A percentile compares a stretch with the other conserved stretches of the same genome.
These are phyloP conservation scores for Aphidius colemani DNA, from an alignment of 2,888 invertebrate genomes.

Conservation along the genomic window DNA sequence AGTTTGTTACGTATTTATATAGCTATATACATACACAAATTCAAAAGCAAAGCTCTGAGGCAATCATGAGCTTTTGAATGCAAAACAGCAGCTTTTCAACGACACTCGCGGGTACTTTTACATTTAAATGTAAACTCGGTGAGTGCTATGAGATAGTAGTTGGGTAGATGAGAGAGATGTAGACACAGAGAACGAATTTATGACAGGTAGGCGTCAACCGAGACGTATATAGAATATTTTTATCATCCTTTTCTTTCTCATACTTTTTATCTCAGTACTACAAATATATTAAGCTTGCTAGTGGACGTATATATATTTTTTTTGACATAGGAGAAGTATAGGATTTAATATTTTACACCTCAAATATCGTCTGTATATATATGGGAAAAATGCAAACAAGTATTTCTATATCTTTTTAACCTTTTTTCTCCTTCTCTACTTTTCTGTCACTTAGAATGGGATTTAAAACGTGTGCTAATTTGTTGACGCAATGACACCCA, in stretches of 20 bases:
- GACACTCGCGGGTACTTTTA: conserved; percentile 54
- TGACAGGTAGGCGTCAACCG: conserved; percentile 1
- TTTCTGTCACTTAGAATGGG: conserved; percentile 55
- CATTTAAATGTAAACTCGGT: conserved; percentile 61
- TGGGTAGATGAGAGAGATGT: conserved; percentile 20
- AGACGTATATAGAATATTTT: conserved; percentile 11
- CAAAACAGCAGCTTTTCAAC: conserved; percentile 58
- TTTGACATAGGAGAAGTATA: conserved; percentile 36
- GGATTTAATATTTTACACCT: conserved; percentile 61
- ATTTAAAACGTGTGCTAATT: conserved; percentile 60
- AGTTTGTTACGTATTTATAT: no score
- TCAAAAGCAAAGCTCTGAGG: conserved; percentile 61
- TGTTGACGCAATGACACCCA: conserved; percentile 44
- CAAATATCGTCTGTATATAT: conserved; percentile 51
- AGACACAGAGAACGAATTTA: neutral
- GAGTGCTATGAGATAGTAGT: conserved; percentile 50
- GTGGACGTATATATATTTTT: conserved; percentile 15
- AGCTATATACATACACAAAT: conserved; percentile 31
- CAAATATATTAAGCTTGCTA: neutral
- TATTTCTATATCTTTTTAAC: neutral
- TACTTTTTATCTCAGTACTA: conserved; percentile 1
- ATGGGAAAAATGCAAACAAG: conserved; percentile 54
- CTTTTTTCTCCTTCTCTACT: no score
- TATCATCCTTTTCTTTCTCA: neutral
- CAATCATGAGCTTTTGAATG: conserved; percentile 62